Base-by-base conservation (phyloP, 2,113 vertebrate species). In the Chloropsis cyanopogon region DNA sequence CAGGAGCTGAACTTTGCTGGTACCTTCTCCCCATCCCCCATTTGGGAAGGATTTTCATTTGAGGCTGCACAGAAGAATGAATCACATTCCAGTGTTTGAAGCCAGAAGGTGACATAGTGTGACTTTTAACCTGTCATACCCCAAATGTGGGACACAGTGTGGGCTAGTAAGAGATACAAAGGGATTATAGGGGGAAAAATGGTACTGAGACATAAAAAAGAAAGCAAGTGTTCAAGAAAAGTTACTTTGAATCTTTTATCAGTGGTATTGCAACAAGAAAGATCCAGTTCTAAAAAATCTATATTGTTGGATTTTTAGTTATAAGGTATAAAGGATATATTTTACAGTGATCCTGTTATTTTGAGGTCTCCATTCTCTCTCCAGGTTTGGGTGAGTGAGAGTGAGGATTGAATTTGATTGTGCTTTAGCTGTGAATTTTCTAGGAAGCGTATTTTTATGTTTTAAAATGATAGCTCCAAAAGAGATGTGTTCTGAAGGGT, bases 191-290 rank as follows among this genome's bases (percentile, higher is more conserved):
- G 57, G 80, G 50, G 3, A 50, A 93, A 75, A 96, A 75, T 46
- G 72, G 72, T 65, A 63, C 52, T 13, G n/a, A 90, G 47, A 52
- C 82, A 88, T 76, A 44, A 96, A 93, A 95, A 84, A 76, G 73
- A 83, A 91, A 66, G 64, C 82, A 86, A 93, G 53, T 53, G 79
- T 88, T 93, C 79, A 92, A 94, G 94, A 77, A 92, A 96, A 92
- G 88, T 82, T 93, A 73, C 96, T 96, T 96, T 96, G 88, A 96
- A 90, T 96, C 93, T 93, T 94, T 93, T 93, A 93, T 94, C 83
- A 44, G 1, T 75, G 86, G 46, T 37, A 72, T 86, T 47, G 54
- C 84, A 82, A 56, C 83, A 91, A 82, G 91, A 81, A 95, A 86
- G 93, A 87, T 54, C 29, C 10, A 10, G 33, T 93, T 96, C 71